Evolutionary conservation across 2,113 vertebrate species (phyloP), one percentile per base, ranked within the genome.

Genomic region (Labeo rohita): DNA sequence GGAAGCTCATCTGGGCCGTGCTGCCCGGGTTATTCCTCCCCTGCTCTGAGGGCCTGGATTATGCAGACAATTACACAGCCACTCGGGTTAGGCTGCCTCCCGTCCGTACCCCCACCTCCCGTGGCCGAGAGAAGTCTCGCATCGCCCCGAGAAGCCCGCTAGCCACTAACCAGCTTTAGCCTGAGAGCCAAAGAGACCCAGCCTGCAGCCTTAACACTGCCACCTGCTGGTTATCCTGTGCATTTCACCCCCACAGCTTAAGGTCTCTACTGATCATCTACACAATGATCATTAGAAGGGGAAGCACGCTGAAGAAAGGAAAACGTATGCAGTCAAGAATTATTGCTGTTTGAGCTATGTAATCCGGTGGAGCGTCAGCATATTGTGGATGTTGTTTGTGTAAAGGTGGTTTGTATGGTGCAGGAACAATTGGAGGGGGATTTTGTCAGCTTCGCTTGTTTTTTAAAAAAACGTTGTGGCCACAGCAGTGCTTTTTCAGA

Each of bases 1-100:
- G 87, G 86, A 73, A 90, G 72, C 89, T 87, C 88, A 82, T 83
- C 78, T 81, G 82, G 75, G 66, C 47, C 45, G 0, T 52, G 47
- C 54, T 72, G 82, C 76, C n/a, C 18, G 66, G 49, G 72, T 78
- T 47, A 68, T 63, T 83, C 34, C 39, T 65, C 72, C 39, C 50
- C 61, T 85, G 84, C 76, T 80, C 76, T 70, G 28, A 70, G 84
- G 63, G 43, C 34, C 76, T 59, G 78, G 63, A 72, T 80, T 85
- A 80, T 59, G 39, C 63, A 43, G 76, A 80, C 76, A 82, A 65
- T 85, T 80, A 80, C 76, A 16, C 84, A 72, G 84, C 63, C 76
- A 45, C 84, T 85, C 75, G 63, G 84, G 76, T 85, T 70, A 47
- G 84, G 12, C 75, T 80, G 49, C 84, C 1, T 21, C 21, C 75